Percentiles rank a stretch among this genome's conserved stretches.
Conservation (phyloP, 2,888 invertebrate species). For the Drosophila parthenogenetica region DNA sequence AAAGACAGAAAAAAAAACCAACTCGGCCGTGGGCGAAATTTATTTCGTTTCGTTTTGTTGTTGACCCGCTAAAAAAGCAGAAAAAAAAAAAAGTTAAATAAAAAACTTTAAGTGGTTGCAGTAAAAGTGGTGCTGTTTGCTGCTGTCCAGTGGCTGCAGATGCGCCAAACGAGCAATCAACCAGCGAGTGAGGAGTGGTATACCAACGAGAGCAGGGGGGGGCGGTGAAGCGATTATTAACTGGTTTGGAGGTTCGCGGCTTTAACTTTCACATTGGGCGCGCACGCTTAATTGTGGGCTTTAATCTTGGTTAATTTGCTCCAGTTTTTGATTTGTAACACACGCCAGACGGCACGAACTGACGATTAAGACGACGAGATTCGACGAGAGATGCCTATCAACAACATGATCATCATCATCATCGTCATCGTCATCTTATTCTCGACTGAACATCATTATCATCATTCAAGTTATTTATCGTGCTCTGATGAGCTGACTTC, state of each 20-base stretch:
- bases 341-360: conserved; percentile 50
- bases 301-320: conserved; percentile 77
- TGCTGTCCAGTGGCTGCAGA: conserved; percentile 55
- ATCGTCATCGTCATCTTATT: not conserved
- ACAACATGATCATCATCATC: not conserved
- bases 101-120: conserved; percentile 41
- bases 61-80: conserved; percentile 46
- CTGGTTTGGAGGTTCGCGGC: conserved; percentile 68
- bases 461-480: not conserved
- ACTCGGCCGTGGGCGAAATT: conserved; percentile 55
- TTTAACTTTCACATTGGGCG: conserved; percentile 79
- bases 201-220: not conserved
- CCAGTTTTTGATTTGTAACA: conserved; percentile 66
- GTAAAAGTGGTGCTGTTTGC: conserved; percentile 64
- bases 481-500: conserved; percentile 8
- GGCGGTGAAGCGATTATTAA: conserved; percentile 35
- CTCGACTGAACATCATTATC: not conserved
- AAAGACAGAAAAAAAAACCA: conserved; percentile 7
- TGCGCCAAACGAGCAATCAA: conserved; percentile 42
- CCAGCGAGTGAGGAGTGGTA: not conserved
- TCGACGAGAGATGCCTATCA: conserved; percentile 20
- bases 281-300: conserved; percentile 74
- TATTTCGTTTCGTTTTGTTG: conserved; percentile 36
- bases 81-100: not conserved
- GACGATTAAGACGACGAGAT: conserved; percentile 45